phyloP scores from a whole-genome alignment of 2,888 invertebrate genomes.

The Cheilosia scutellata region DNA sequence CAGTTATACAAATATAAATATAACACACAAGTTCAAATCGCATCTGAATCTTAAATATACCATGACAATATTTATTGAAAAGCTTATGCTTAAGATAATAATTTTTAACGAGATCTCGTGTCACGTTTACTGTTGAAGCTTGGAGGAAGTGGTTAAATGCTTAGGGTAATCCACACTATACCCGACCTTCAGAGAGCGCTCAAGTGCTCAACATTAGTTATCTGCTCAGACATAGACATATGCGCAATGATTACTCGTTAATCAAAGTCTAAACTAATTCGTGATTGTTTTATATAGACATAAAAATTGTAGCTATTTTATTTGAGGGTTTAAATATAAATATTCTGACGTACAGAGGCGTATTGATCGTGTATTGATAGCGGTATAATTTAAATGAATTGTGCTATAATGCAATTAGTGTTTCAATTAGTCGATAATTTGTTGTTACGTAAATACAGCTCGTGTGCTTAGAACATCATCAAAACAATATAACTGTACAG shows the following conservation, averaged over 20 bases:
- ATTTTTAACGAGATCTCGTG: background rate
- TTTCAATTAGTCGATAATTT: slow-evolving; percentile 3
- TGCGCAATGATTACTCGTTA: too few relatives aligned
- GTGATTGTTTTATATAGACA: too few relatives aligned
- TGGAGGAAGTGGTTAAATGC: too few relatives aligned
- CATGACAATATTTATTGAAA: background rate
- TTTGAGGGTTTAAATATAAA: too few relatives aligned
- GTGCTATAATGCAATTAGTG: background rate
- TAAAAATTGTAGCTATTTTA: too few relatives aligned
- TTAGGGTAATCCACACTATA: too few relatives aligned
- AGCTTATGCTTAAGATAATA: slow-evolving; percentile 3
- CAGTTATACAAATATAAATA: background rate
- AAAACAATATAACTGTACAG: too few relatives aligned
- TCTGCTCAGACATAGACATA: too few relatives aligned
- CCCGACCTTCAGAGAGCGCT: slow-evolving; percentile 20
- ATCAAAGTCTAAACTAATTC: too few relatives aligned
- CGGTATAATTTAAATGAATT: slow-evolving; percentile 15
- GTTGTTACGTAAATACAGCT: background rate
- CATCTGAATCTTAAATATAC: background rate
- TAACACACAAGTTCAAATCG: background rate
- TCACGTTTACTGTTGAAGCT: background rate
- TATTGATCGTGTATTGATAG: too few relatives aligned
- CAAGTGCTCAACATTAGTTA: too few relatives aligned
- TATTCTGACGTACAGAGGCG: too few relatives aligned
- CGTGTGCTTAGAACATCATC: background rate